Conservation (phyloP, 1,140 invertebrate genomes). For the Eupristina koningsbergeri region DNA sequence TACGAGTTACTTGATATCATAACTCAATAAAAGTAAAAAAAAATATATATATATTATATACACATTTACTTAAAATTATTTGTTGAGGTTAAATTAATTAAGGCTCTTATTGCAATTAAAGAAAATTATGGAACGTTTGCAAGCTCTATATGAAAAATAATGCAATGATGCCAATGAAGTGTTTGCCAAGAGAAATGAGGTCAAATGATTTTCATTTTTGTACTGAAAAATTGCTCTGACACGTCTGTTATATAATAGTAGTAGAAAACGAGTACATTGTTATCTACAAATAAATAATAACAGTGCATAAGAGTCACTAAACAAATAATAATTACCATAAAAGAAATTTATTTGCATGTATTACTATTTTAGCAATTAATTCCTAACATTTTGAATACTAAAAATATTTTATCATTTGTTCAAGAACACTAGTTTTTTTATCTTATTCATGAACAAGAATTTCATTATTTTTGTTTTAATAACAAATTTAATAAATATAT, state of each 20-base stretch:
- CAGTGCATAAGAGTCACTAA: not conserved
- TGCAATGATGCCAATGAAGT: not conserved
- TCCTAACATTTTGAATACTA: not conserved
- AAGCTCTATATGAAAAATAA: not conserved
- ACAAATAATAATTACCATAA: not conserved
- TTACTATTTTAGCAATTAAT: not conserved
- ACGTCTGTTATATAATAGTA: not conserved
- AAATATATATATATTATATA: not conserved
- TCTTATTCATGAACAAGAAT: no score
- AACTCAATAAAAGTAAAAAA: not conserved
- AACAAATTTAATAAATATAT: not conserved
- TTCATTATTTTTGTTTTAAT: no score
- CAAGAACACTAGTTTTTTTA: no score
- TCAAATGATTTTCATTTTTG: slow-evolving; percentile 22
- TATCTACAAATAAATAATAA: not conserved
- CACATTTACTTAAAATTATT: not conserved
- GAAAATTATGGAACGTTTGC: not conserved
- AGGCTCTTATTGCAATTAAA: not conserved
- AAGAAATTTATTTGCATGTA: not conserved
- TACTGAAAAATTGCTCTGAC: slow-evolving; percentile 11
- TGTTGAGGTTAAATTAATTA: not conserved
- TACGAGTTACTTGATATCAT: not conserved
- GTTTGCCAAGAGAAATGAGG: slow-evolving; percentile 1
- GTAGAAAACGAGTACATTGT: not conserved
- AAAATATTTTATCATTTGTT: not conserved